Base-by-base conservation (phyloP, 2,113 vertebrate genomes). In the Dasyornis broadbenti region DNA sequence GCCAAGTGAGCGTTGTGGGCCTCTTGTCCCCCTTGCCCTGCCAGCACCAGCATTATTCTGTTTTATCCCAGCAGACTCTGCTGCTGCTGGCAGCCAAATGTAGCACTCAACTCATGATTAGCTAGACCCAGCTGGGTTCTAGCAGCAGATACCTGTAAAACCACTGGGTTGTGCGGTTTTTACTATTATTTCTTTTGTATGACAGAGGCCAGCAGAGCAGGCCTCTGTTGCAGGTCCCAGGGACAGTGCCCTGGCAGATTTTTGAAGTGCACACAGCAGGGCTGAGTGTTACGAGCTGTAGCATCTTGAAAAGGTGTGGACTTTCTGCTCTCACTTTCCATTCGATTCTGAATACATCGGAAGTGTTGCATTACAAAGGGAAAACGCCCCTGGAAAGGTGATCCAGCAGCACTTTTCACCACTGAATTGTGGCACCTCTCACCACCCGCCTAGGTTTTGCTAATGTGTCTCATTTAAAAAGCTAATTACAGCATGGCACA, bases 301-400 rank as follows among this genome's bases (percentile, higher is more conserved):
- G 4, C 39, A 9, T 9, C 30, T 35, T n/a, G 64, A 52, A 78
- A 82, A 82, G 27, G 30, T 33, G 10, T 35, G 82, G 42, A 11
- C 18, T 89, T 94, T 30, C 35, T 86, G 56, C 39, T 92, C 23
- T 78, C 20, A 1, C 23, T 72, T 80, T 65, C 28, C 37, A 26
- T 64, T 92, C 35, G 53, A 1, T 69, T 83, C 69, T 27, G 19
- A 81, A 39, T 49, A 16, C 1, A 2, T 18, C 0, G 0, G 4
- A 70, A 78, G 33, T 39, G 23, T 82, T 82, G 44, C 35, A 7
- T 89, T 95, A 44, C 40, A 44, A 7, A 73, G 40, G 44, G 23
- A 28, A 61, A 52, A 71, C 82, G 52, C 19, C 11, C 7, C 69
- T 83, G 30, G 60, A 91, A 94, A 52, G 33, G 77, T 75, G 60